Conservation (phyloP, 2,113 vertebrate species). For the Myotis davidii region DNA sequence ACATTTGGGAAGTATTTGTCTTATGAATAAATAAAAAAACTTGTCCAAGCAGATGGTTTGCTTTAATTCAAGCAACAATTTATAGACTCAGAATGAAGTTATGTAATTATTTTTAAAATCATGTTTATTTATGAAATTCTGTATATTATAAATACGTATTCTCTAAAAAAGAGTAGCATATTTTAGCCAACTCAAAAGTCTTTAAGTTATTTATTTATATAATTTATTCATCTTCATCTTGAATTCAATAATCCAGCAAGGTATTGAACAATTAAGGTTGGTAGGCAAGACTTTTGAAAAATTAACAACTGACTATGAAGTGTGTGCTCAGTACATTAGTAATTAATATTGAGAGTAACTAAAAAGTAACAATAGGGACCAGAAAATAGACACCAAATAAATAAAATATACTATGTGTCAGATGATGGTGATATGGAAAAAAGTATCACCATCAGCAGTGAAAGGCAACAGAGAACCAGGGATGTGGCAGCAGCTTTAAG, state of each 20-base stretch:
- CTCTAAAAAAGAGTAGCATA: not conserved
- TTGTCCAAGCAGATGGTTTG: constrained; percentile 9
- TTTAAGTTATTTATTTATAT: not conserved
- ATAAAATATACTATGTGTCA: not conserved
- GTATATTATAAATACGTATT: not conserved
- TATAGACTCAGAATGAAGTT: constrained; percentile 21
- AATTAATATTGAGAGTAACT: not conserved
- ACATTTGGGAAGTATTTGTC: constrained; percentile 25
- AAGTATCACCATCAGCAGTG: not conserved
- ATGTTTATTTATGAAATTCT: not conserved
- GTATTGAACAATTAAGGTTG: not conserved
- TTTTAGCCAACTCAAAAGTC: not conserved
- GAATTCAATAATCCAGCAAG: not conserved
- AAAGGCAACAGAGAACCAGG: not conserved
- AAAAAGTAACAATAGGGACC: not conserved
- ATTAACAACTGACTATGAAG: not conserved
- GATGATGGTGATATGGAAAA: not conserved
- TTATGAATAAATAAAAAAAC: not conserved
- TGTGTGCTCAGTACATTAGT: not conserved
- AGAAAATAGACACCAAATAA: not conserved
- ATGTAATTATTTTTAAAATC: not conserved
- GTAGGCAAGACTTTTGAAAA: not conserved
- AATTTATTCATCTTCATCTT: not conserved
- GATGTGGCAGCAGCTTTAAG: not conserved
- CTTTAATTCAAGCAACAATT: not conserved